Conservation (phyloP, 2,113 vertebrate species). For the Isichthys henryi region DNA sequence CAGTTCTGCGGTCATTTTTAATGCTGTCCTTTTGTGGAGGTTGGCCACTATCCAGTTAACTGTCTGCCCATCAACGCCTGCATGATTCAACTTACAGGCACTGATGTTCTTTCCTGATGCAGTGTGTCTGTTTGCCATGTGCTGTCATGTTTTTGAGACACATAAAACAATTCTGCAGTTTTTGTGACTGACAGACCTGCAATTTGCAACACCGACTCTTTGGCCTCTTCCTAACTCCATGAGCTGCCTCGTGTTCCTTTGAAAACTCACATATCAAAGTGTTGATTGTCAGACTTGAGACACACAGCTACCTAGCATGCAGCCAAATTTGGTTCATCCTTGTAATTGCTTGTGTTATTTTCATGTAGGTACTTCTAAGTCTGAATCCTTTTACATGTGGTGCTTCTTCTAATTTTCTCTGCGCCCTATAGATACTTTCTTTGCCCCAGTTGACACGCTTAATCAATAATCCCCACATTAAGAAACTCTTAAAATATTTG, state of each 20-base stretch:
- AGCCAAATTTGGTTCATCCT: not conserved
- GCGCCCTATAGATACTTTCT: not conserved
- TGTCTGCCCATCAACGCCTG: not conserved
- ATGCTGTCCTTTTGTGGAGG: not conserved
- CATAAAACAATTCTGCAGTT: not conserved
- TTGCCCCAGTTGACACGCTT: not conserved
- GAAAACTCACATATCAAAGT: not conserved
- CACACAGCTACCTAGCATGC: not conserved
- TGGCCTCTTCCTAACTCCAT: not conserved
- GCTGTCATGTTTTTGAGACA: not conserved
- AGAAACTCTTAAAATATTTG: not conserved
- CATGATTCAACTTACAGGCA: not conserved
- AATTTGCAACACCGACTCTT: not conserved
- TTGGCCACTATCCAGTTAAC: not conserved
- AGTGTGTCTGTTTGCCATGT: not conserved
- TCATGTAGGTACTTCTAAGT: not conserved
- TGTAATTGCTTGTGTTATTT: not conserved
- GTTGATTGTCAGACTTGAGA: not conserved
- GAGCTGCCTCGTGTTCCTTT: not conserved
- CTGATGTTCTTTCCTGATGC: not conserved
- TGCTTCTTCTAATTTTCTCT: not conserved
- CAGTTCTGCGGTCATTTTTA: not conserved
- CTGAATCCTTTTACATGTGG: not conserved
- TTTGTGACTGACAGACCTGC: not conserved
- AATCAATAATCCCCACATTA: not conserved